Conservation (phyloP, 1,140 invertebrate genomes). For the Mamestra configurata region DNA sequence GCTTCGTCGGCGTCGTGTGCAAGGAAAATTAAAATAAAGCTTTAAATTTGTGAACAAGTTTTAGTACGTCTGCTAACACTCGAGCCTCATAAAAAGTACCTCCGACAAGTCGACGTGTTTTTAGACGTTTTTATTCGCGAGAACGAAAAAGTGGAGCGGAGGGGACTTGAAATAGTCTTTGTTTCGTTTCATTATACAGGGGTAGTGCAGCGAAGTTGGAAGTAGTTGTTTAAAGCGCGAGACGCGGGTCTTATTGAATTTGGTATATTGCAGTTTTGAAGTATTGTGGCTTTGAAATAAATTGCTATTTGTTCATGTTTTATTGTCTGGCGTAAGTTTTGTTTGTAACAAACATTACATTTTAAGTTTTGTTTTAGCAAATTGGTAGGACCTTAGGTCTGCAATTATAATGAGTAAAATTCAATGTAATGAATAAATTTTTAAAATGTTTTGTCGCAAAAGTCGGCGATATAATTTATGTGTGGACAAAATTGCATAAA, state of each 20-base stretch:
- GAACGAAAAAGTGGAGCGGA: conserved; percentile 48
- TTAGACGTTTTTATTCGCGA: conserved; percentile 70
- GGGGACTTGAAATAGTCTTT: conserved; percentile 45
- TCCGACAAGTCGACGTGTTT: conserved; percentile 69
- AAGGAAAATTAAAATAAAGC: conserved; percentile 85
- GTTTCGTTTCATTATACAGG: conserved; percentile 52
- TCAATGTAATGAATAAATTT: too few species aligned
- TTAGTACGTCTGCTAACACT: conserved; percentile 73
- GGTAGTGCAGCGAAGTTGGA: conserved; percentile 30
- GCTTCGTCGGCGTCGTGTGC: conserved; percentile 56
- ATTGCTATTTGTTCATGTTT: conserved; percentile 22
- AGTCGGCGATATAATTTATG: too few species aligned
- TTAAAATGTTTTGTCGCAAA: too few species aligned
- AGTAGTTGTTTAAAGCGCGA: conserved; percentile 5
- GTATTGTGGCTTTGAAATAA: conserved; percentile 39
- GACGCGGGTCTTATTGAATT: conserved; percentile 43
- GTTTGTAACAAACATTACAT: not conserved
- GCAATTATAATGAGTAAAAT: too few species aligned
- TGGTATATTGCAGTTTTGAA: conserved; percentile 31
- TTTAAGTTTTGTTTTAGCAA: not conserved
- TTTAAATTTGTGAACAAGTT: conserved; percentile 80
- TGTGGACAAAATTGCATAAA: too few species aligned
- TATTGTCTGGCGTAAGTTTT: not conserved
- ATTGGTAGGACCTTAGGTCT: too few species aligned
- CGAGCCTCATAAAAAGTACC: conserved; percentile 70